Evolutionary conservation across 2,113 vertebrate genomes (phyloP).

Genomic region (Argyrosomus japonicus): DNA sequence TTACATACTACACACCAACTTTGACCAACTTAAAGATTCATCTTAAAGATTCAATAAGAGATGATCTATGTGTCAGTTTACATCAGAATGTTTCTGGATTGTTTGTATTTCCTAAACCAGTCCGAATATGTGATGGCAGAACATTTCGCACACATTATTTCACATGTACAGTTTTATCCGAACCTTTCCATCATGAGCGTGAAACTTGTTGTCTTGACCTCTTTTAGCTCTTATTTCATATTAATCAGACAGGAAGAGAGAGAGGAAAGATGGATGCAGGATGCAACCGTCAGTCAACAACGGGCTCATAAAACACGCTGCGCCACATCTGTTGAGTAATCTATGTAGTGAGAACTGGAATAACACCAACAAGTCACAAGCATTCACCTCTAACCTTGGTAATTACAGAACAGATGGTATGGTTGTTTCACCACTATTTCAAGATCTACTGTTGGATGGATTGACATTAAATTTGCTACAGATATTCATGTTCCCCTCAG

Average conservation of each 20-base stretch:
- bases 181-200: too few species aligned
- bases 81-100: background rate
- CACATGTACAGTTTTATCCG: background rate
- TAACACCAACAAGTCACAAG: background rate
- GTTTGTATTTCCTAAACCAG: background rate
- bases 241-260: constrained; percentile 7
- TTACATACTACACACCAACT: background rate
- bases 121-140: background rate
- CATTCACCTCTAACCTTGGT: background rate
- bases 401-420: background rate
- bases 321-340: constrained; percentile 34
- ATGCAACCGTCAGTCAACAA: constrained; percentile 16
- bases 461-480: background rate
- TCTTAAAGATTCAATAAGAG: background rate
- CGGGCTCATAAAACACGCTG: background rate
- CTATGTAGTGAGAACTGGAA: background rate
- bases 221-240: constrained; percentile 17
- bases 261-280: constrained; percentile 31
- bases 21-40: background rate
- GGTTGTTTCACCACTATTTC: background rate
- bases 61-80: background rate
- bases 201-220: background rate
- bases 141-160: background rate
- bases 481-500: background rate
- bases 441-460: background rate